Base-by-base conservation (phyloP, 2,113 vertebrate genomes). In the Melanerpes formicivorus region DNA sequence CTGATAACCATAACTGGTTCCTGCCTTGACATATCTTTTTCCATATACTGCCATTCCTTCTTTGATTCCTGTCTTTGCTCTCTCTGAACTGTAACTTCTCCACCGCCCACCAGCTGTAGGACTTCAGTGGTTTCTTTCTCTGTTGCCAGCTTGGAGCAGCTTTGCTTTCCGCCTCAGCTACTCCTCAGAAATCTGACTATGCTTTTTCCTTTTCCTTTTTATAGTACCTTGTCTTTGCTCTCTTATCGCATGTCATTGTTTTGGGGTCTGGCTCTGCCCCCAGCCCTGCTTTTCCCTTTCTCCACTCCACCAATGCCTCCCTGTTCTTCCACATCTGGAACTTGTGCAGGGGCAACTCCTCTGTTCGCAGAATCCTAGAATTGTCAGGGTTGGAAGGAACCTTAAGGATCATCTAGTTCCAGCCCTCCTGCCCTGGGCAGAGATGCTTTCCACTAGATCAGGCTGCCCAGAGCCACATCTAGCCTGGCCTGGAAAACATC, bases 281-380 rank as follows among this genome's bases (percentile, higher is more conserved):
- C 29, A 4, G 7, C 6, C 9, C 18, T 25, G 32, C 18, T 71
- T 21, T 44, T 84, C 18, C 15, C 10, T 14, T 42, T 86, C 48
- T 62, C 22, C 1, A 1, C 82, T 75, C 19, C 19, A 9, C 32
- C 30, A 14, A 0, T 0, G 2, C 30, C 13, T 76, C 12, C 22
- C 37, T 29, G 27, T 30, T 59, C 17, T 84, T 22, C 18, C 9
- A n/a, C 55, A 17, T 14, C n/a, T 0, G 1, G 9, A 30, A 50
- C 40, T 32, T 91, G 34, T 60, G 15, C n/a, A 66, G 60, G 50
- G 52, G 64, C 80, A 55, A 2, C 1, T 5, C 32, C 50, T 42
- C 48, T 63, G 30, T 60, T 80, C 15, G 6, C 42, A 44, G 42
- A 44, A 40, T 40, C 40, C 9, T 40, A 40, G 40, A 40, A 44